These are phyloP conservation scores for Vulpes lagopus DNA, from an alignment of 2,113 vertebrate species.

Conservation along the genomic window DNA sequence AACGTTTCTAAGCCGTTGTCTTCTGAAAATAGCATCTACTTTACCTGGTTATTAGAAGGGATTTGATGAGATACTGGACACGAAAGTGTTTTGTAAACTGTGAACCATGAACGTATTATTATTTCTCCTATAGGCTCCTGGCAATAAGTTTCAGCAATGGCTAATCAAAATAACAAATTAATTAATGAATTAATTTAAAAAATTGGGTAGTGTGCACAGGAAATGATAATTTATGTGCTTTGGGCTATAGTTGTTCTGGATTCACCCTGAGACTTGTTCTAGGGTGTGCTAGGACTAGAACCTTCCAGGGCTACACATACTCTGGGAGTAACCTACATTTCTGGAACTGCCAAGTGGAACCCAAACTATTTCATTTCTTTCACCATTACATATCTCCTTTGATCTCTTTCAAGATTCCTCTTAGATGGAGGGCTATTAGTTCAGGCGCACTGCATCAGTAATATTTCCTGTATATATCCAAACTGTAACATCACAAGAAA, in stretches of 20 bases:
- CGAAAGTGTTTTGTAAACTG: background rate
- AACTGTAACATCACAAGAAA: background rate
- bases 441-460: background rate
- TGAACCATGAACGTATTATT: background rate
- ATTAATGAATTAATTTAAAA: background rate
- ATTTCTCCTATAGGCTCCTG: background rate
- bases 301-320: background rate
- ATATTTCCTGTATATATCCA: background rate
- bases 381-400: background rate
- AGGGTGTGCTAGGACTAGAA: background rate
- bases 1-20: background rate
- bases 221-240: background rate
- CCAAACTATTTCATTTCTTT: constrained; percentile 23
- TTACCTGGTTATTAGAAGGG: background rate
- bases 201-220: background rate
- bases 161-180: background rate
- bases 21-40: background rate
- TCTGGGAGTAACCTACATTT: background rate
- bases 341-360: background rate
- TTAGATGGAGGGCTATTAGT: background rate
- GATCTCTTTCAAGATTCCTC: background rate
- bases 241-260: background rate
- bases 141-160: background rate
- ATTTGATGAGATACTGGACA: background rate
- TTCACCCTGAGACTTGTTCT: background rate